A percentile compares a stretch with the other conserved stretches of the same genome.
These are phyloP conservation scores for Candidula unifasciata DNA, from an alignment of 2,888 invertebrate genomes.

Conservation along the genomic window DNA sequence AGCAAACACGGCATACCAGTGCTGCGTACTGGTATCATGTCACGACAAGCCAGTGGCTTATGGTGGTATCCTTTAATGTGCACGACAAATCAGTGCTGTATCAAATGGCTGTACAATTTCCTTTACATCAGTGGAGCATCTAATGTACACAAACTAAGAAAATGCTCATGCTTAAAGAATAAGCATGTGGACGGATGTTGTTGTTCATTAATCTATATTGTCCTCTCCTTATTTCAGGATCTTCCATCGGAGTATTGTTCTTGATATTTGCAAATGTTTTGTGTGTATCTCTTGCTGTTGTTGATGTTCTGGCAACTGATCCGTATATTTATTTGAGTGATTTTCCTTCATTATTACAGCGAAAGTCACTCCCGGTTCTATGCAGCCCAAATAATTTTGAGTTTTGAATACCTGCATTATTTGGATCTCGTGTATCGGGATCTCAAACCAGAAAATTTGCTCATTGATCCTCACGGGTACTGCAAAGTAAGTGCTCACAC, in stretches of 20 bases:
- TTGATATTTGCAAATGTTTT: background rate
- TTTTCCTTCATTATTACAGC: constrained; percentile 81
- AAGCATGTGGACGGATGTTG: background rate
- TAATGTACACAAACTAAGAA: too few species aligned
- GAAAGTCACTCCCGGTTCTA: constrained; percentile 99
- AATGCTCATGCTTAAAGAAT: background rate
- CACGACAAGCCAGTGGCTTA: too few species aligned
- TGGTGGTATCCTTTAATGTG: too few species aligned
- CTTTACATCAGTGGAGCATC: too few species aligned
- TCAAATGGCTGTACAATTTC: too few species aligned
- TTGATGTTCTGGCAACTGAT: background rate
- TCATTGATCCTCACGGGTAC: constrained; percentile 88
- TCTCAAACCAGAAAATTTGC: constrained; percentile 97
- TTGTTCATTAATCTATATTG: background rate
- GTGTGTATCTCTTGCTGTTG: background rate
- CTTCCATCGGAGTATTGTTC: background rate
- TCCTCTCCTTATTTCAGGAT: background rate
- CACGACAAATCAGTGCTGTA: too few species aligned
- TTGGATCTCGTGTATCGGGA: constrained; percentile 99
- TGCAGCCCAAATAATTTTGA: constrained; percentile 99
- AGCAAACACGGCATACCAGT: too few species aligned
- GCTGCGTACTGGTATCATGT: too few species aligned
- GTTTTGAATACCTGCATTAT: constrained; percentile 99
- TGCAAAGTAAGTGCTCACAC: constrained; percentile 75
- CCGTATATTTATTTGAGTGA: background rate